phyloP scores from a whole-genome alignment of 2,888 invertebrate genomes.

The Boloria selene region DNA sequence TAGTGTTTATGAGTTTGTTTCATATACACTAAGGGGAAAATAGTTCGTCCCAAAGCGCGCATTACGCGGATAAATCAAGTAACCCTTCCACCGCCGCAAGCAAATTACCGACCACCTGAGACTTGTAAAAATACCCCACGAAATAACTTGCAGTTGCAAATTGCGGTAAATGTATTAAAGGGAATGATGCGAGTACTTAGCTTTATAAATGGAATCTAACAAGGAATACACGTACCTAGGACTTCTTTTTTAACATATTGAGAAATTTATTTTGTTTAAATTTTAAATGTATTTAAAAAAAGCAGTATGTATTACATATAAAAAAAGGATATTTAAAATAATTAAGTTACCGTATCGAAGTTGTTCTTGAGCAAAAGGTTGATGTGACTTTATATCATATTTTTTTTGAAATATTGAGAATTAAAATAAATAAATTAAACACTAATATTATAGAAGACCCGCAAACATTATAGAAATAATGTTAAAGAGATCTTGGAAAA shows the following conservation, averaged over 20 bases:
- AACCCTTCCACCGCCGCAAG: constrained; percentile 74
- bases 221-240: background rate
- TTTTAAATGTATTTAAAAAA: too few species aligned
- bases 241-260: background rate
- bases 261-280: too few species aligned
- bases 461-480: constrained; percentile 49
- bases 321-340: too few species aligned
- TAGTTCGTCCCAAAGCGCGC: constrained; percentile 72
- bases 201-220: background rate
- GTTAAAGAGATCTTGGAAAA: constrained; percentile 69
- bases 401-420: too few species aligned
- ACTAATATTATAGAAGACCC: background rate
- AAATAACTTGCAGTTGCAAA: constrained; percentile 57
- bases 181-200: constrained; percentile 19
- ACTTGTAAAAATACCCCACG: constrained; percentile 74
- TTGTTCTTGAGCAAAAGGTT: too few species aligned
- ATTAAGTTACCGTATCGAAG: too few species aligned
- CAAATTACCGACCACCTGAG: constrained; percentile 80
- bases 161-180: constrained; percentile 31
- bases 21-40: constrained; percentile 52
- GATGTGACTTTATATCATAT: too few species aligned
- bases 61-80: constrained; percentile 76
- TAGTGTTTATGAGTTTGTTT: constrained; percentile 57
- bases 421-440: too few species aligned
- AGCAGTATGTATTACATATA: too few species aligned